These are phyloP conservation scores for Siniperca undulata DNA, from an alignment of 2,797 vertebrate species.

Conservation along the genomic window DNA sequence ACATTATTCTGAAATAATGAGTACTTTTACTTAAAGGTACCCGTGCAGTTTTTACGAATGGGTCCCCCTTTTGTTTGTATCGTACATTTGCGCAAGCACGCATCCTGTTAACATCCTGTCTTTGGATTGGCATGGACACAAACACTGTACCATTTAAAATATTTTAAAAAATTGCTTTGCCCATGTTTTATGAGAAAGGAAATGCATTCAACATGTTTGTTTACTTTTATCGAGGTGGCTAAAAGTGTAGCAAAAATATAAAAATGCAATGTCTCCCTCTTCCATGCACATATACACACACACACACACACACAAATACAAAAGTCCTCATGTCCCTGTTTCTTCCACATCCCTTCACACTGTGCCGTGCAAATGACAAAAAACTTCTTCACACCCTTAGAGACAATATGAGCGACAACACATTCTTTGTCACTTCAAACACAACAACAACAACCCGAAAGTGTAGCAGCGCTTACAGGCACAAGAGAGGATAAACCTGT, in stretches of 20 bases:
- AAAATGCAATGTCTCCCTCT: not conserved
- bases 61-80: too few relatives aligned
- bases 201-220: not conserved
- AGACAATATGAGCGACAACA: slow-evolving; percentile 8
- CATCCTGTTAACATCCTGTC: not conserved
- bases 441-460: slow-evolving; percentile 25
- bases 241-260: not conserved
- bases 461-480: not conserved
- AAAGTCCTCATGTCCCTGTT: not conserved
- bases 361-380: not conserved
- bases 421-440: slow-evolving; percentile 13
- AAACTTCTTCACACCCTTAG: slow-evolving; percentile 10
- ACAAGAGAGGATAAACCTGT: slow-evolving; percentile 1
- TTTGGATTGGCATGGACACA: not conserved
- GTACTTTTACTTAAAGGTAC: not conserved
- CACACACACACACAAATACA: not conserved
- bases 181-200: not conserved
- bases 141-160: not conserved
- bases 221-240: not conserved
- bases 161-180: not conserved
- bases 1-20: not conserved
- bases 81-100: too few relatives aligned
- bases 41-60: not conserved
- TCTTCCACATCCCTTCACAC: too few relatives aligned
- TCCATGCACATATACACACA: not conserved